phyloP scores from a whole-genome alignment of 2,888 invertebrate species.

The Epistrophe eligans region DNA sequence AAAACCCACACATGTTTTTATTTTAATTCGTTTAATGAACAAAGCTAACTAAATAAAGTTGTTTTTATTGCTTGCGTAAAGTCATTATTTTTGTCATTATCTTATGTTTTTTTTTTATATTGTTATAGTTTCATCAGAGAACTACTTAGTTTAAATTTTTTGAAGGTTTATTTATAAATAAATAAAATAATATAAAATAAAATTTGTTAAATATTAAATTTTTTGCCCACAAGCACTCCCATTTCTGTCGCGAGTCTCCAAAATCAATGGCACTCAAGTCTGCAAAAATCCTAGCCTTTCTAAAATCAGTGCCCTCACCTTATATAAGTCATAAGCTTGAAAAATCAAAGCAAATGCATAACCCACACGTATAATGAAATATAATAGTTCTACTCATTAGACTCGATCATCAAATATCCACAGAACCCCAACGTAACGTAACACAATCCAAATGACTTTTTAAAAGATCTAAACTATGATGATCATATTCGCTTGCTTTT shows the following conservation, averaged over 20 bases:
- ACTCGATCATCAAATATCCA: background rate
- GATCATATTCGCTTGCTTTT: background rate
- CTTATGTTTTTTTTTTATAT: too few relatives aligned
- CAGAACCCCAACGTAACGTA: background rate
- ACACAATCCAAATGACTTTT: background rate
- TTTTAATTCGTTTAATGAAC: background rate
- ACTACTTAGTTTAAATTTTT: too few relatives aligned
- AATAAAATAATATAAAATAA: too few relatives aligned
- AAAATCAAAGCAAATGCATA: background rate
- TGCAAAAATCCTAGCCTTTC: too few relatives aligned
- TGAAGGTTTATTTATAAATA: too few relatives aligned
- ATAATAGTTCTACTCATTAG: background rate
- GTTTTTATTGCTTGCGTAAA: background rate
- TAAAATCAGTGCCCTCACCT: too few relatives aligned
- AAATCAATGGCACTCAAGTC: too few relatives aligned
- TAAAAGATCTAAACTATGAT: background rate
- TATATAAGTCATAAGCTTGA: background rate
- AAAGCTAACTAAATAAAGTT: background rate
- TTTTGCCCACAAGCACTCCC: too few relatives aligned
- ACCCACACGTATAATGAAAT: background rate
- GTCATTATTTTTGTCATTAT: background rate
- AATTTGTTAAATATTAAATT: too few relatives aligned
- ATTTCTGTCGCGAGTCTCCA: too few relatives aligned
- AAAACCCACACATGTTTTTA: background rate
- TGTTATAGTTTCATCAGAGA: too few relatives aligned